A percentile compares a stretch with the other conserved stretches of the same genome.
phyloP scores from a whole-genome alignment of 2,113 vertebrate species.

The Tenrec ecaudatus region DNA sequence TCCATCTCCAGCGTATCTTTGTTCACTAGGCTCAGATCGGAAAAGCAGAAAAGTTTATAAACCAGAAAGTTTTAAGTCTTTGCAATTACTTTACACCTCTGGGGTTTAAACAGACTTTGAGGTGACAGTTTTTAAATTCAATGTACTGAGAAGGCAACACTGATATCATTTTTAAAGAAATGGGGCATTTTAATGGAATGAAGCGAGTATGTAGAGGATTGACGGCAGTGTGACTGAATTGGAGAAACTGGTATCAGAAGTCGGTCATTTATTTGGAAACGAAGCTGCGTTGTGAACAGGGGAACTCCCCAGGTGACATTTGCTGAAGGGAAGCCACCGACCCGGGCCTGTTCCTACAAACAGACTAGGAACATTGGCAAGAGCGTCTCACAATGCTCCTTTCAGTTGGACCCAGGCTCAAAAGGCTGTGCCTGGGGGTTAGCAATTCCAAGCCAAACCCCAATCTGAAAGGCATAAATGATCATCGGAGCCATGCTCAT shows the following conservation, averaged over 20 bases:
- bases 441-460: neutral
- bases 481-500: neutral
- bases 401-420: neutral
- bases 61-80: slow-evolving; percentile 30
- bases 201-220: slow-evolving; percentile 26
- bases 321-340: neutral
- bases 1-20: neutral
- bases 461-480: neutral
- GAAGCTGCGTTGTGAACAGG: slow-evolving; percentile 9
- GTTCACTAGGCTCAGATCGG: neutral
- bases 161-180: slow-evolving; percentile 43
- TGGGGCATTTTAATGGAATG: neutral
- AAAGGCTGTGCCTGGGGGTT: neutral
- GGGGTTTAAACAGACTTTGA: neutral
- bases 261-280: neutral
- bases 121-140: slow-evolving; percentile 31
- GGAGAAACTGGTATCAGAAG: neutral
- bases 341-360: neutral
- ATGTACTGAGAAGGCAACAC: neutral
- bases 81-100: slow-evolving; percentile 22
- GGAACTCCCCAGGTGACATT: neutral
- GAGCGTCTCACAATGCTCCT: neutral
- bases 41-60: slow-evolving; percentile 15
- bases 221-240: neutral
- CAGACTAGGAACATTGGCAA: neutral